Base-by-base conservation (phyloP, 2,113 vertebrate genomes). In the Sylvia atricapilla region DNA sequence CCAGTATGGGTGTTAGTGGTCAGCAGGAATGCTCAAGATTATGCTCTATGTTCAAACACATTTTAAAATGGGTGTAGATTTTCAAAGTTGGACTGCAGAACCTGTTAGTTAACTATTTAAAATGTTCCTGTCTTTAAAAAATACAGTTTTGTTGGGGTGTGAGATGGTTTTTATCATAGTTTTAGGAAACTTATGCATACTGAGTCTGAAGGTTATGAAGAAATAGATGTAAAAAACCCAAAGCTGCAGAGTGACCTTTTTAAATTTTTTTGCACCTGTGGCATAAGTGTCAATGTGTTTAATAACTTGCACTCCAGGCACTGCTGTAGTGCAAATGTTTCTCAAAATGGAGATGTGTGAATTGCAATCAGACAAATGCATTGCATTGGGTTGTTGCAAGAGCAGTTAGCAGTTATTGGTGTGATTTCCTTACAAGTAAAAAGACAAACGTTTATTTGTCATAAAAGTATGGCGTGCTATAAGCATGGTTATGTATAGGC, bases 21-120 rank as follows among this genome's bases (percentile, higher is more conserved):
- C 23, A 62, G 22, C 25, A 62, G 12, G 11, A 89, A 25, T 43
- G 27, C 35, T 76, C 44, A 56, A 59, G 39, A 53, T 60, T 67
- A 14, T 63, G 24, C 23, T 7, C 0, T 31, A 21, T 75, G 18
- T 59, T 82, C n/a, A 82, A 52, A 13, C 1, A 11, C 3, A 1
- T 46, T 58, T 33, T 85, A 33, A 85, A 73, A 77, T n/a, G 21
- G 8, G 21, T 46, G 4, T 46, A 77, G 16, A 23, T 81, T 79
- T 90, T 77, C 12, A 44, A 90, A 69, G 39, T 50, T 39, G 67
- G 27, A 27, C 15, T 58, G n/a, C 25, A 69, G 33, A 74, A 59
- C 30, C 21, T 44, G 9, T 49, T 79, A 24, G 30, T 11, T 82
- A 46, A 27, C 37, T 73, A 39, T 39, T 77, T 24, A 73, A 91